Base-by-base conservation (phyloP, 2,888 invertebrate genomes). In the Geotrupes spiniger region DNA sequence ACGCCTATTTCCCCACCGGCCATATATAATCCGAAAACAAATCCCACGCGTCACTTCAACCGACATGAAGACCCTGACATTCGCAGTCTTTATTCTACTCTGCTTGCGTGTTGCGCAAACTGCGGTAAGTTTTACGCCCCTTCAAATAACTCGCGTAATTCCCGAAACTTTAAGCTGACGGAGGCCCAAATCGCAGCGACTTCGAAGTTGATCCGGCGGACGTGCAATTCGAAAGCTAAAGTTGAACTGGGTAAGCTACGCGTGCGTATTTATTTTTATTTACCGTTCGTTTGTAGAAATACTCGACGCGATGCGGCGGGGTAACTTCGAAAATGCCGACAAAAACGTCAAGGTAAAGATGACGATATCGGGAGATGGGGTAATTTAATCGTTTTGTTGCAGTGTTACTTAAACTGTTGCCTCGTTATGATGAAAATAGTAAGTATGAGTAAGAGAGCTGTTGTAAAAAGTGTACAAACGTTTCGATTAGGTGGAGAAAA, bases 401-500 rank as follows among this genome's bases (percentile, higher is more conserved):
- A 51, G 46, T 51, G 51, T 21, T 51, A 51, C 27, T 15, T 51
- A 15, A 4, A 51, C 9, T 51, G 51, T 15, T 42, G 42, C 17
- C 42, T 51, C 16, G n/a, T 10, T 16, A 47, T 47, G 42, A 27
- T 43, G 25, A 46, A 51, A 46, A 10, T 47, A 43, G 51, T 51
- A 46, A 42, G 38, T 17, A 29, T 17, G 21, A 26, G 37, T 36
- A 21, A 4, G 21, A 21, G 21, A 4, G 21, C 21, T 21, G 6
- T 21, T 26, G 45, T 42, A 25, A 16, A 42, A 48, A n/a, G 3
- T 38, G 21, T 40, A 5, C n/a, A 17, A 40, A 14, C 21, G 16
- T 42, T 36, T 47, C 16, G 11, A 15, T 25, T n/a, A 50, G 50
- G 68, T 81, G 65, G 66, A 65, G 61, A 37, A 53, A 17, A 26